Evolutionary conservation across 2,888 invertebrate species (phyloP), one percentile per base, ranked within the genome.

Genomic region (Mythimna lalbum): DNA sequence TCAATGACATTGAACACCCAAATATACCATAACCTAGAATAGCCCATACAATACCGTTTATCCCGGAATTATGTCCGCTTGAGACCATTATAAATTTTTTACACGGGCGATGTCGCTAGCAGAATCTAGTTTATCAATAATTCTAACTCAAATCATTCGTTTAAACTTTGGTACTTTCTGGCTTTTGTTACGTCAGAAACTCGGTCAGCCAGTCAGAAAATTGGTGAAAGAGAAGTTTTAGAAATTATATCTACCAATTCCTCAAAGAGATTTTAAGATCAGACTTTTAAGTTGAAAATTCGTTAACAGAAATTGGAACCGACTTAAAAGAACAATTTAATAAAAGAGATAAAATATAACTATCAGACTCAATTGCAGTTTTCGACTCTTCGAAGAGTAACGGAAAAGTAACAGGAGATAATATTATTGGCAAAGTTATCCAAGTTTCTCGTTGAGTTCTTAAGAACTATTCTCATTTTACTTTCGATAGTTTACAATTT

Each of bases 401-500:
- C n/a, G 19, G 3, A 23, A 21, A 9, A 19, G 21, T 55, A 5
- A 27, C 43, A 19, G 17, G 23, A 49, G 63, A 23, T 71, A 36
- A 33, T 47, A 21, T 55, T 71, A 63, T n/a, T 72, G 19, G 19
- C 1, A 31, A 63, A 73, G 19, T 63, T 47, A 1, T 7, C 3
- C 0, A 47, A 39, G 47, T 49, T 49, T 49, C 21, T 39, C 31
- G 12, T n/a, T 1, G 12, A 27, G 12, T 36, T 63, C 17, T 12
- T 36, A 19, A 57, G 31, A 19, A 63, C 21, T 52, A 0, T 21
- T 27, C 10, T 7, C 6, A 63, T 63, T 4, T 47, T 47, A 63
- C 7, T 47, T 33, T 10, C 10, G 19, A 52, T 27, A 47, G 63
- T 47, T 72, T 53, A 1, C 10, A 36, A 23, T 14, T 1, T 7